A percentile compares a stretch with the other conserved stretches of the same genome.
Evolutionary conservation across 2,797 vertebrate genomes (phyloP).

Genomic region (Rhinichthys osculus): DNA sequence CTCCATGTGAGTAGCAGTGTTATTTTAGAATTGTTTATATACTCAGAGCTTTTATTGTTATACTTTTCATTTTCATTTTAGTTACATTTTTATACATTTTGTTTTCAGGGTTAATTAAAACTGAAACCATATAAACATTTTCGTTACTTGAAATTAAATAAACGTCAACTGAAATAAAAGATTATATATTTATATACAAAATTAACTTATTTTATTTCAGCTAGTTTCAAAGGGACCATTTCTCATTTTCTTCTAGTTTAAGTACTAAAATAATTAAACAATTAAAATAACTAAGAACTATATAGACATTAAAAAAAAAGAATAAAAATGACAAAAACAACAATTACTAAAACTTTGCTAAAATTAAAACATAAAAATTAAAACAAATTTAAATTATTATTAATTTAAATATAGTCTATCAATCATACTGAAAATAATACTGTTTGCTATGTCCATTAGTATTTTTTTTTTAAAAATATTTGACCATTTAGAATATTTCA

Average conservation of each 20-base stretch:
- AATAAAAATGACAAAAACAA: not conserved
- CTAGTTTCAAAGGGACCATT: not conserved
- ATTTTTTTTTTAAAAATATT: not conserved
- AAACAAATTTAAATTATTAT: not conserved
- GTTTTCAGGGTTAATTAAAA: not conserved
- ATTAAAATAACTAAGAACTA: not conserved
- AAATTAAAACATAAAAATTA: too few relatives aligned
- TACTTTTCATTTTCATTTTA: not conserved
- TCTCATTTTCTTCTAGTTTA: not conserved
- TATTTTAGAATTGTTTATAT: not conserved
- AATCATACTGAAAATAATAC: not conserved
- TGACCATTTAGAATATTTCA: not conserved
- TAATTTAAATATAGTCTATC: not conserved
- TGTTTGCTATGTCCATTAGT: not conserved
- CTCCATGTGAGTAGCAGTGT: slow-evolving; percentile 83
- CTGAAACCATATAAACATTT: not conserved
- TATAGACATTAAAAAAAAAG: not conserved
- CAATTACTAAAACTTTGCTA: not conserved
- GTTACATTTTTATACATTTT: not conserved
- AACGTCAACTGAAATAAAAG: too few relatives aligned
- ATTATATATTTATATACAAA: too few relatives aligned
- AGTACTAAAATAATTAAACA: not conserved
- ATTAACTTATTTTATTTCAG: not conserved
- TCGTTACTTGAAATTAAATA: too few relatives aligned
- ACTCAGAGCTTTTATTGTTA: not conserved